These are phyloP conservation scores for Trissolcus basalis DNA, from an alignment of 1,140 invertebrate species.

Conservation along the genomic window DNA sequence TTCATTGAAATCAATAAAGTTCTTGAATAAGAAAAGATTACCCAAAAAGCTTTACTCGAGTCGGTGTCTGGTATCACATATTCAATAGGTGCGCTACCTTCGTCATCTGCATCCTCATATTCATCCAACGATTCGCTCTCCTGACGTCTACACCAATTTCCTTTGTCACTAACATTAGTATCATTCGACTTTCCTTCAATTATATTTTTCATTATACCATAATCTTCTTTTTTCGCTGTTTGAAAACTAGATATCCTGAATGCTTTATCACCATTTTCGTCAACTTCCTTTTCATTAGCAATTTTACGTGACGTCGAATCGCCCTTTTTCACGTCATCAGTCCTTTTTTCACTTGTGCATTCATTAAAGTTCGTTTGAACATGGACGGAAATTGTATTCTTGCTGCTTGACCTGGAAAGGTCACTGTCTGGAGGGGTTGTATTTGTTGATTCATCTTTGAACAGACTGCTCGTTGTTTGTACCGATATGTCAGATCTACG, in stretches of 20 bases:
- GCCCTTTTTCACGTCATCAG: conserved; percentile 12
- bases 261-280: conserved; percentile 2
- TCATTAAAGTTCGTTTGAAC: conserved; percentile 72
- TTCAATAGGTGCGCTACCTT: conserved; percentile 63
- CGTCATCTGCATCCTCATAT: conserved; percentile 69
- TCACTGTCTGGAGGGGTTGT: conserved; percentile 66
- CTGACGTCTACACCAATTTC: conserved; percentile 28
- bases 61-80: conserved; percentile 66
- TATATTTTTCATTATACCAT: conserved; percentile 53
- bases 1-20: background rate
- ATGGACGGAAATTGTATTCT: conserved; percentile 67
- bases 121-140: conserved; percentile 67
- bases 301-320: conserved; percentile 31
- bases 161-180: background rate
- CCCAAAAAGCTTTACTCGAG: conserved; percentile 72
- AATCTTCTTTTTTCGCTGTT: conserved; percentile 61
- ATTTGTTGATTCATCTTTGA: conserved; percentile 70
- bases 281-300: conserved; percentile 8
- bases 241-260: conserved; percentile 67
- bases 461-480: conserved; percentile 52
- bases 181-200: conserved; percentile 35
- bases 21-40: conserved; percentile 59
- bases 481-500: conserved; percentile 71
- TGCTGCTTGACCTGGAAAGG: conserved; percentile 63
- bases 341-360: conserved; percentile 12